Evolutionary conservation across 2,888 invertebrate species (phyloP).

Genomic region (Heliconius cydno): DNA sequence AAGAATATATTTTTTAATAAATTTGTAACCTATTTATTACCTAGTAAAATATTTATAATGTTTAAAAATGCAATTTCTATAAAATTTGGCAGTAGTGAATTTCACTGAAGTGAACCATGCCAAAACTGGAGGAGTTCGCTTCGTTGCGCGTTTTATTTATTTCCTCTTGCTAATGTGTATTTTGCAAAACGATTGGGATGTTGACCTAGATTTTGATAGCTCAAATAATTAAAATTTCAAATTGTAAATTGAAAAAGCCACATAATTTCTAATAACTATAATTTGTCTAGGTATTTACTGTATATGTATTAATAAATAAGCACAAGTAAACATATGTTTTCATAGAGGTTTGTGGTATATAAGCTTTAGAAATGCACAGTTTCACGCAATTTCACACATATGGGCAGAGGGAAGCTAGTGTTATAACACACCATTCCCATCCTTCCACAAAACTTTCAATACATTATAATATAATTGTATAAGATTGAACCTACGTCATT

Average conservation of each 20-base stretch:
- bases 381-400: background rate
- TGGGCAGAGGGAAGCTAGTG: background rate
- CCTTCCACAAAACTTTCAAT: background rate
- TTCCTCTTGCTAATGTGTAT: conserved; percentile 38
- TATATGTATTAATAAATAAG: background rate
- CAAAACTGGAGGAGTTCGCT: conserved; percentile 35
- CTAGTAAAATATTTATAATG: background rate
- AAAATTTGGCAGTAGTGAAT: conserved; percentile 37
- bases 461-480: background rate
- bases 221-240: background rate
- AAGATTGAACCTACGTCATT: background rate
- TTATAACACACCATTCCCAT: background rate
- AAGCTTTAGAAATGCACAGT: too few relatives aligned
- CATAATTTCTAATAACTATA: background rate
- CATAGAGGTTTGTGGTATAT: too few relatives aligned
- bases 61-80: conserved; percentile 26
- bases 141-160: conserved; percentile 40
- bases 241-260: background rate
- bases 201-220: conserved; percentile 34
- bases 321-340: background rate
- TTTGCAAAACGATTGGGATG: conserved; percentile 37
- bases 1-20: background rate
- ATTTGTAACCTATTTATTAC: background rate
- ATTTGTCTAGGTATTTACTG: background rate
- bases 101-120: conserved; percentile 31